Conservation (phyloP, 2,888 invertebrate species). For the Chloroclysta siterata region DNA sequence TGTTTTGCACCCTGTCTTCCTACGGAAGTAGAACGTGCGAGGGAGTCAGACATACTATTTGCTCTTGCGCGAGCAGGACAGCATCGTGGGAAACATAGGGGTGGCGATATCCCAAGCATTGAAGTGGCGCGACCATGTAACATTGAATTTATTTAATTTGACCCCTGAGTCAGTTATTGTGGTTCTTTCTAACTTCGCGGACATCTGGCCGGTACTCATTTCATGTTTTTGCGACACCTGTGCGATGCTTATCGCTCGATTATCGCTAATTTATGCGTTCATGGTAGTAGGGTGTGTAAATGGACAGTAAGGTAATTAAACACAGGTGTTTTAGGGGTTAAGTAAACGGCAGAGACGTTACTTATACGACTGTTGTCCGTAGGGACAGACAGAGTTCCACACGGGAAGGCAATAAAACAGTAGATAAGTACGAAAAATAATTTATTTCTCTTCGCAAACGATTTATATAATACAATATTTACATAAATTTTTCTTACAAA, state of each 20-base stretch:
- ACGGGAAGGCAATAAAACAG: constrained; percentile 32
- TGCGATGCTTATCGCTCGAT: constrained; percentile 55
- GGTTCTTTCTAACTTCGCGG: constrained; percentile 42
- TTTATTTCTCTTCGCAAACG: constrained; percentile 52
- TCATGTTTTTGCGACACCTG: constrained; percentile 59
- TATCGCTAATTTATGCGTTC: constrained; percentile 53
- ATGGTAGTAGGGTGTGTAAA: constrained; percentile 42
- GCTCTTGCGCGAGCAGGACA: constrained; percentile 55
- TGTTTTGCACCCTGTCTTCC: constrained; percentile 78
- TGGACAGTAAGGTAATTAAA: constrained; percentile 21
- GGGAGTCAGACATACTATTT: constrained; percentile 43
- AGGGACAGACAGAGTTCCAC: background rate
- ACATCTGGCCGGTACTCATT: constrained; percentile 48
- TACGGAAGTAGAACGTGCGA: constrained; percentile 72
- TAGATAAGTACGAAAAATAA: constrained; percentile 52
- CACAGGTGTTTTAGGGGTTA: constrained; percentile 37
- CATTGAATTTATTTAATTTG: constrained; percentile 56
- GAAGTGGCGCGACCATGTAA: constrained; percentile 65
- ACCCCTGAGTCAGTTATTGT: constrained; percentile 43
- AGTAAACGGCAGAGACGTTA: background rate
- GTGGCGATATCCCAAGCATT: constrained; percentile 81
- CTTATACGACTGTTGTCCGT: background rate
- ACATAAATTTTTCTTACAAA: constrained; percentile 35
- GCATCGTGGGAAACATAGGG: constrained; percentile 80
- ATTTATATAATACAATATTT: constrained; percentile 53